These are phyloP conservation scores for Carassius auratus DNA, from an alignment of 2,113 vertebrate species.

Conservation along the genomic window DNA sequence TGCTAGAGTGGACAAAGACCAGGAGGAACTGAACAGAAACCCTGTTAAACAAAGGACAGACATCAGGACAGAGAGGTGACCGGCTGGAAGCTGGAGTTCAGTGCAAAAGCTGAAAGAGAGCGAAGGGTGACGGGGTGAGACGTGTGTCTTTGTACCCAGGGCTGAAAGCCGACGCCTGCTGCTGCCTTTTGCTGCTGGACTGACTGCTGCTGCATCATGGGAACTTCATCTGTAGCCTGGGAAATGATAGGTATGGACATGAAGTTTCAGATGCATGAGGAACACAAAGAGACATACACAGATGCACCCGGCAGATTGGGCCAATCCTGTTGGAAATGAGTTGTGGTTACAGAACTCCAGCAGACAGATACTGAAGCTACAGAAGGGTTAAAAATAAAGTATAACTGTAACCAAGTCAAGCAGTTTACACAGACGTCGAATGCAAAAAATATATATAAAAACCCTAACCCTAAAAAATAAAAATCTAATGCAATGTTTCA, in stretches of 20 bases:
- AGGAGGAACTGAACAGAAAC: background rate
- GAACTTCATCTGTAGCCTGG: slow-evolving; percentile 89
- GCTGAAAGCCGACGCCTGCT: slow-evolving; percentile 84
- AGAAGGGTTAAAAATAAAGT: background rate
- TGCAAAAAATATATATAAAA: no score
- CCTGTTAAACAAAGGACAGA: background rate
- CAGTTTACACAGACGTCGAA: background rate
- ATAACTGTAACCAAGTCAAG: background rate
- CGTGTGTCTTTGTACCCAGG: slow-evolving; percentile 73
- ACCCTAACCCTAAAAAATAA: no score
- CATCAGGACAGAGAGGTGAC: background rate
- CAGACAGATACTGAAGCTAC: background rate
- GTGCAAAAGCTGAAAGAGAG: slow-evolving; percentile 33
- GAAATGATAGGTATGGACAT: slow-evolving; percentile 61
- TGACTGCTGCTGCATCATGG: slow-evolving; percentile 77
- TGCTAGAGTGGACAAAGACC: background rate
- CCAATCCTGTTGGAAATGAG: no score
- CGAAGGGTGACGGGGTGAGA: background rate
- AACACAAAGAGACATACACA: slow-evolving; percentile 1
- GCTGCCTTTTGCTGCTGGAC: slow-evolving; percentile 62
- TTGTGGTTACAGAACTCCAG: background rate
- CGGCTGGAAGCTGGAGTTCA: slow-evolving; percentile 13
- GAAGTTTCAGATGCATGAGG: slow-evolving; percentile 5
- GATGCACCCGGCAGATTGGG: background rate
- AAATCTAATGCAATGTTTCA: background rate